phyloP scores from a whole-genome alignment of 2,113 vertebrate species.

The Athene noctua region DNA sequence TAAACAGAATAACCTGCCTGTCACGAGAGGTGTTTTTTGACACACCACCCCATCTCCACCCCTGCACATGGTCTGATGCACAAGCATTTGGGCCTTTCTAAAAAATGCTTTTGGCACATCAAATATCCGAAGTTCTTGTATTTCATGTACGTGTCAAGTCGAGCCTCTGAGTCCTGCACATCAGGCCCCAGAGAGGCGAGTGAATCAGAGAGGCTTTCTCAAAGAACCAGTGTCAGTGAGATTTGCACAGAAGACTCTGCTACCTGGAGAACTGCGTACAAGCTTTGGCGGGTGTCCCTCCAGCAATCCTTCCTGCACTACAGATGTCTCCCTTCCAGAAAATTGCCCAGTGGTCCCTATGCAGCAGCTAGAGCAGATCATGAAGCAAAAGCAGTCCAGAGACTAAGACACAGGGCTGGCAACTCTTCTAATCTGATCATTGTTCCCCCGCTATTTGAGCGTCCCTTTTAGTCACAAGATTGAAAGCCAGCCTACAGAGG shows the following conservation, averaged over 20 bases:
- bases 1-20: not conserved
- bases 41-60: rapidly evolving
- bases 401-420: not conserved
- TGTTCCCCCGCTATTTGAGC: not conserved
- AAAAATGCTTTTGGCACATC: not conserved
- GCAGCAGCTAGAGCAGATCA: not conserved
- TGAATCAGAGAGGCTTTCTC: not conserved
- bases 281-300: not conserved
- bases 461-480: not conserved
- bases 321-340: not conserved
- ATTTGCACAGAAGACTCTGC: not conserved
- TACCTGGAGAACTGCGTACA: not conserved
- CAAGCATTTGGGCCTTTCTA: not conserved
- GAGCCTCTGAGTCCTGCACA: not conserved
- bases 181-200: not conserved
- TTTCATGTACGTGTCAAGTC: not conserved
- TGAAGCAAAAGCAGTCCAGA: not conserved
- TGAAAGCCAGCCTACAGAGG: not conserved
- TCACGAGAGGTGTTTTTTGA: not conserved
- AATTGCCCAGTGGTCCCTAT: not conserved
- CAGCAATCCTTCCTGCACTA: not conserved
- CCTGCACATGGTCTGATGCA: not conserved
- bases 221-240: not conserved
- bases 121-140: not conserved
- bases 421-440: not conserved